Evolutionary conservation across 1,140 invertebrate genomes (phyloP), one percentile per base, ranked within the genome.

Genomic region (Drosophila sechellia): DNA sequence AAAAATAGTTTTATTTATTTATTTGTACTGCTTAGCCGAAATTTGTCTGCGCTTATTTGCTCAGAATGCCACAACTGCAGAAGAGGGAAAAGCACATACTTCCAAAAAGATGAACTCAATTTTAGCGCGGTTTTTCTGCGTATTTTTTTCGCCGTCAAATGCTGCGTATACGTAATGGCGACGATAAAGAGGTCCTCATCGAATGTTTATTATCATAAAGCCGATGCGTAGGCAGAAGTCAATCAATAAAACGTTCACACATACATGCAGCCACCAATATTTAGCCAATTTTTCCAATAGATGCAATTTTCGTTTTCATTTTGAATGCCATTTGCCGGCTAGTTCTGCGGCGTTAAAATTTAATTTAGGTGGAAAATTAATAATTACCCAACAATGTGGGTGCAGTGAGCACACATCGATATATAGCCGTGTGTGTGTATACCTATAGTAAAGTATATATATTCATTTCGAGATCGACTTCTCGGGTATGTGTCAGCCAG

Each of bases 351-450:
- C 81, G 81, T 84, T 80, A 84, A 84, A 85, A 85, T 80, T 77
- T 85, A 87, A 87, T 87, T 87, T 87, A 87, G 84, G 75, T 87
- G 83, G 84, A 87, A 87, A 87, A 87, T 87, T 89, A 87, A 87
- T 87, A 87, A 87, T 87, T 86, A 87, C 75, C 79, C 71, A 71
- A 79, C 73, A 86, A 86, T 86, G 83, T 86, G 83, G 81, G 81
- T 86, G 81, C 81, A 85, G 77, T 66, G 12, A 39, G 64, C 55
- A 66, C 66, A 69, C 37, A 55, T 15, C 63, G 27, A 52, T n/a
- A 11, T 27, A 37, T 31, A 45, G 46, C 11, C 27, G 40, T 54
- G 39, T 52, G 39, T 52, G 22, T 52, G 17, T 66, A 22, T 40
- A 40, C 27, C 17, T 43, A 17, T 52, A 27, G 35, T 45, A 3